phyloP scores from a whole-genome alignment of 2,797 vertebrate genomes.

The Perdix hodgsoniae region DNA sequence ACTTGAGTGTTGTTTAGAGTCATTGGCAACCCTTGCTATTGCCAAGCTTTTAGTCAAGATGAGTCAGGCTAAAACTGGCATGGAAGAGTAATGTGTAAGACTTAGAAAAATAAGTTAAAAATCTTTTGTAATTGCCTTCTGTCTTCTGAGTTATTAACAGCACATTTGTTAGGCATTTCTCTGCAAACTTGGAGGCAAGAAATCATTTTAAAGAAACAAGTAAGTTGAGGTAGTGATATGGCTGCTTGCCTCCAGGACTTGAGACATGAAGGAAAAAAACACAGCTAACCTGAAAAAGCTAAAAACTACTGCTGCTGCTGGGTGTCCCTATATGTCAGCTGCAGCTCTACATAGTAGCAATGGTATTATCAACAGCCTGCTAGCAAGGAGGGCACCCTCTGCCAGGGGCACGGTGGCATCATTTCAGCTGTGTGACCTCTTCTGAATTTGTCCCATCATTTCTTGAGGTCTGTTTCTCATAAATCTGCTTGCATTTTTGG shows the following conservation, averaged over 20 bases:
- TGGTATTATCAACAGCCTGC: neutral
- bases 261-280: neutral
- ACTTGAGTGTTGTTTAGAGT: slow-evolving; percentile 40
- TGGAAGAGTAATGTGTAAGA: neutral
- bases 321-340: neutral
- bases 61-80: slow-evolving; percentile 64
- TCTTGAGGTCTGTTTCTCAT: neutral
- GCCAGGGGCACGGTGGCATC: neutral
- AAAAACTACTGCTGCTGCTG: neutral
- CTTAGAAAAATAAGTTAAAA: slow-evolving; percentile 51
- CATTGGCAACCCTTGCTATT: slow-evolving; percentile 55
- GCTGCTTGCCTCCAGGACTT: neutral
- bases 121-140: slow-evolving; percentile 62
- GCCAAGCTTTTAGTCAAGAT: slow-evolving; percentile 57
- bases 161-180: slow-evolving; percentile 36
- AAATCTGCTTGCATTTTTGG: neutral
- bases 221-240: neutral
- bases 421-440: neutral
- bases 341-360: neutral
- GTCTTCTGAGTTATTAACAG: slow-evolving; percentile 47
- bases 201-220: neutral
- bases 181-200: slow-evolving; percentile 1
- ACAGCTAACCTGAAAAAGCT: neutral
- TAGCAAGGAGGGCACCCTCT: neutral
- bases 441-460: neutral